Evolutionary conservation across 2,113 vertebrate genomes (phyloP).

Genomic region (Tringa solitaria): DNA sequence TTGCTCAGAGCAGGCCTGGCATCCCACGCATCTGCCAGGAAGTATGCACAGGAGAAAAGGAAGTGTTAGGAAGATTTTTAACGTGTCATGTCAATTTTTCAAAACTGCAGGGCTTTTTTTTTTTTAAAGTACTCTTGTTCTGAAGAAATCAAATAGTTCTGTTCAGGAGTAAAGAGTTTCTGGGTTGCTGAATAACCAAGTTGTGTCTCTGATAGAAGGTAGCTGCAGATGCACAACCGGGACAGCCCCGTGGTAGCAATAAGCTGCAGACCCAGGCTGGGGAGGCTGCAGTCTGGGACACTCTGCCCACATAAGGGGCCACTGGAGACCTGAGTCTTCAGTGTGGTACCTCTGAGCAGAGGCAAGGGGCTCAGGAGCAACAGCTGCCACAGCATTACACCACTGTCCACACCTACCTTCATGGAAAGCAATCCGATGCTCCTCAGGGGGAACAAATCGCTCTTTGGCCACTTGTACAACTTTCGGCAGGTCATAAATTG

Average conservation of each 20-base stretch:
- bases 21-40: neutral
- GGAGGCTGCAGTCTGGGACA: neutral
- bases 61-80: neutral
- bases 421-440: constrained; percentile 71
- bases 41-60: neutral
- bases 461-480: constrained; percentile 74
- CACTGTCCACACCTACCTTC: constrained; percentile 68
- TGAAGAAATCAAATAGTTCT: neutral
- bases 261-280: fast-evolving
- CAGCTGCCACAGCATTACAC: neutral
- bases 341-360: neutral
- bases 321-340: neutral
- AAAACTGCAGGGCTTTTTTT: neutral
- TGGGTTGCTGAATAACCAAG: neutral
- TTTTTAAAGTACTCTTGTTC: neutral
- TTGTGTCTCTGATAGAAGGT: neutral
- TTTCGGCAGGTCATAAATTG: constrained; percentile 84
- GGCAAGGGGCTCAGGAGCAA: neutral
- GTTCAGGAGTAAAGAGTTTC: neutral
- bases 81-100: neutral
- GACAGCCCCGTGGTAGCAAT: neutral
- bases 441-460: constrained; percentile 69
- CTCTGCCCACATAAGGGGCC: neutral
- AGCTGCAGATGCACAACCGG: neutral
- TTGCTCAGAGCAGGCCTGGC: neutral